Evolutionary conservation across 2,113 vertebrate genomes (phyloP).

Genomic region (Vicugna pacos): DNA sequence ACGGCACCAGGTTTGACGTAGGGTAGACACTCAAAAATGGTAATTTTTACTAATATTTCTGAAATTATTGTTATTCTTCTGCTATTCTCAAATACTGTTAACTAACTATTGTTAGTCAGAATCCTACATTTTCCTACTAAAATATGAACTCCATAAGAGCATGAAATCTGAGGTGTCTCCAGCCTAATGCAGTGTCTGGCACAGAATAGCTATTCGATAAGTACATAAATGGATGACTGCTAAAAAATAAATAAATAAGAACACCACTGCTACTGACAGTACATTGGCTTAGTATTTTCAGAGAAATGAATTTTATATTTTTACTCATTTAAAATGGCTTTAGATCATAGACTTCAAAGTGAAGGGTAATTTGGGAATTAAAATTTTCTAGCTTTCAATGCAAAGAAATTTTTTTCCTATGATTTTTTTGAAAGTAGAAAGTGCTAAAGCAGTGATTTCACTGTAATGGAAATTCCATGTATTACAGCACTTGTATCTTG

Average conservation of each 20-base stretch:
- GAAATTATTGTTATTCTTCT: not conserved
- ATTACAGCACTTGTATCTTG: conserved; percentile 78
- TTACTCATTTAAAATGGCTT: not conserved
- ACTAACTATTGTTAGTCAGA: not conserved
- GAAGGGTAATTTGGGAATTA: conserved; percentile 32
- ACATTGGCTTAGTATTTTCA: not conserved
- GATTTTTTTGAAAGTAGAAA: conserved; percentile 78
- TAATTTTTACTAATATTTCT: not conserved
- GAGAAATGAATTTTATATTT: not conserved
- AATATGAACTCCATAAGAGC: not conserved
- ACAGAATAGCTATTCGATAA: not conserved
- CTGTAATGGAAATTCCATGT: conserved; percentile 85
- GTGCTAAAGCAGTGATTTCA: conserved; percentile 77
- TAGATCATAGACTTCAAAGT: conserved; percentile 13
- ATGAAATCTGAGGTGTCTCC: not conserved
- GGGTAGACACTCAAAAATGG: not conserved
- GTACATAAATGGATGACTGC: too few relatives aligned
- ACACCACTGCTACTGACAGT: not conserved
- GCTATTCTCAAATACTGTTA: not conserved
- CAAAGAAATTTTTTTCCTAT: conserved; percentile 66
- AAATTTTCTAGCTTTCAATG: conserved; percentile 46
- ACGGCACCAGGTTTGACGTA: not conserved
- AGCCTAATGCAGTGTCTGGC: not conserved
- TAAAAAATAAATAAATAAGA: not conserved
- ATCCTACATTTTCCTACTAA: not conserved